Percentiles rank a stretch among this genome's conserved stretches.
Conservation (phyloP, 2,113 vertebrate species). For the Clinocottus analis region DNA sequence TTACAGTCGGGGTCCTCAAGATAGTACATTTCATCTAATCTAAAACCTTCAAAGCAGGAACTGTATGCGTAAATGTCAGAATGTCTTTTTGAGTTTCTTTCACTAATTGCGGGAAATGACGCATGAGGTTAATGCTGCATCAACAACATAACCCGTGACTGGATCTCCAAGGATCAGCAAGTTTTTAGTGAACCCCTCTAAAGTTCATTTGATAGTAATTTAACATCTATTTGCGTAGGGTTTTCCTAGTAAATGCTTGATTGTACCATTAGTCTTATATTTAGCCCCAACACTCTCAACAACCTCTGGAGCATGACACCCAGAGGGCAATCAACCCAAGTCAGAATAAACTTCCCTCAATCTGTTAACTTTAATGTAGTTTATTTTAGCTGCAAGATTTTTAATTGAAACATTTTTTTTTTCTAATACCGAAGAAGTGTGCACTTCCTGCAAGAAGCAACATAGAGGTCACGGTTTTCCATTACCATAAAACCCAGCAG, state of each 20-base stretch:
- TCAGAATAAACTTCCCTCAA: slow-evolving; percentile 68
- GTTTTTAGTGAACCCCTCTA: slow-evolving; percentile 34
- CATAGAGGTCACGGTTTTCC: slow-evolving; percentile 58
- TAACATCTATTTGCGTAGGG: slow-evolving; percentile 21
- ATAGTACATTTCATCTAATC: not conserved
- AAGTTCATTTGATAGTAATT: slow-evolving; percentile 68
- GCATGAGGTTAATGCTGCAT: slow-evolving; percentile 53
- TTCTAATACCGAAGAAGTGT: slow-evolving; percentile 12
- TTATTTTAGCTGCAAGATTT: slow-evolving; percentile 51
- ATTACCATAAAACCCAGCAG: slow-evolving; percentile 32
- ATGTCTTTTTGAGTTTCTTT: slow-evolving; percentile 58
- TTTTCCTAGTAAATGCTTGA: slow-evolving; percentile 22
- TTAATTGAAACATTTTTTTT: slow-evolving; percentile 65
- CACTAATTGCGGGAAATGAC: slow-evolving; percentile 71
- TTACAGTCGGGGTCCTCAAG: slow-evolving; percentile 7
- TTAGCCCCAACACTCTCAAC: slow-evolving; percentile 34
- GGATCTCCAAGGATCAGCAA: slow-evolving; percentile 39
- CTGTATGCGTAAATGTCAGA: slow-evolving; percentile 26
- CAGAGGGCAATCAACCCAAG: slow-evolving; percentile 62
- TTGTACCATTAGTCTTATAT: slow-evolving; percentile 38
- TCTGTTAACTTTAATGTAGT: slow-evolving; percentile 58
- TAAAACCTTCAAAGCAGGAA: slow-evolving; percentile 14
- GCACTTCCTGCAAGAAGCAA: slow-evolving; percentile 49
- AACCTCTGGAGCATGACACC: slow-evolving; percentile 53
- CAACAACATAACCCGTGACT: slow-evolving; percentile 56